Base-by-base conservation (phyloP, 1,140 invertebrate species). In the Drosophila pandora region DNA sequence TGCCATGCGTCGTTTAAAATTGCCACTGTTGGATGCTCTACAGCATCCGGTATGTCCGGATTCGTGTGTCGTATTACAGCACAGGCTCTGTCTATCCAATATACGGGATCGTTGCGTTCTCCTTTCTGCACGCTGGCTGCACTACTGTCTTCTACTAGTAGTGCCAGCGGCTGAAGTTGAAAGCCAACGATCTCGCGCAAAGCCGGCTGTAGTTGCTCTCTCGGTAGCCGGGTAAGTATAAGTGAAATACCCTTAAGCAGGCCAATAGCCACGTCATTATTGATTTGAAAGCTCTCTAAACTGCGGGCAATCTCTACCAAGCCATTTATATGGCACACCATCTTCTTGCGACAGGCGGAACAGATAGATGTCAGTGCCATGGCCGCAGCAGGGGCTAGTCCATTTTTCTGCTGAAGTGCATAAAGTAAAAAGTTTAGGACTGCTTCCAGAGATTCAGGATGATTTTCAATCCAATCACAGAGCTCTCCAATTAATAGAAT, bases 381-480 rank as follows among this genome's bases (percentile, higher is more conserved):
- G 12, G 97, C 96, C 1, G 97, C 95, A 2, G 95, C 95, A 23
- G 94, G 94, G 1, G 96, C 95, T 45, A 98, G 91, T n/a, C 94
- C 94, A 30, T 94, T 94, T 79, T 96, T 94, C 43, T 94, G 91
- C 67, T 95, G 95, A 49, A 98, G 92, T 48, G 95, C 95, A 25
- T 92, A 93, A 23, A 98, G 92, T 28, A 98, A 92, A 78, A 95
- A 96, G 91, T 97, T 96, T 50, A 98, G 92, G 39, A 96, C 94
- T 8, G 96, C 95, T 90, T 97, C 95, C 79, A 98, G 91, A 25
- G 95, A 95, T 62, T 95, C 94, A 0, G 96, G 94, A 93, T 99
- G 97, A 91, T 94, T 94, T 83, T 98, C 96, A 41, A 99, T 96
- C 98, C 98, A 99, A 89, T 99, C 97, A 80, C 97, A 96, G 17